Evolutionary conservation across 1,140 invertebrate genomes (phyloP).

Genomic region (Drosophila persimilis): DNA sequence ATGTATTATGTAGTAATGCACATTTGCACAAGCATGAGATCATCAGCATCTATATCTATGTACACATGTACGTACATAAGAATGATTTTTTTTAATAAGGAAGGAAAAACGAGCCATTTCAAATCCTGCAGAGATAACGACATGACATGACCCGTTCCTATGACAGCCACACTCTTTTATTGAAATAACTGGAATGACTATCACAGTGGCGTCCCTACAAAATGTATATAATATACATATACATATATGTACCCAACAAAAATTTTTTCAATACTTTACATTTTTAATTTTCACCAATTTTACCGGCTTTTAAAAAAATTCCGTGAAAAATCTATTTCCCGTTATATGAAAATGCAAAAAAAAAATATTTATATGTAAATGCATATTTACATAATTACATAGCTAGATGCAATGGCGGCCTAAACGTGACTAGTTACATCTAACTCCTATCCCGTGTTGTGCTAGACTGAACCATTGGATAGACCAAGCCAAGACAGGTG

Average conservation of each 20-base stretch:
- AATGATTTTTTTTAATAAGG: neutral
- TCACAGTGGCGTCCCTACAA: too few relatives aligned
- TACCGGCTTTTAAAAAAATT: too few relatives aligned
- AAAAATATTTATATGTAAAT: too few relatives aligned
- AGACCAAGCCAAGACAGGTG: too few relatives aligned
- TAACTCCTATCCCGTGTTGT: neutral
- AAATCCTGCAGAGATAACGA: neutral
- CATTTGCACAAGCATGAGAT: neutral
- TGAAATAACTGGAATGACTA: too few relatives aligned
- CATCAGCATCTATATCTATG: slow-evolving; percentile 12
- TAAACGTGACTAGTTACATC: neutral
- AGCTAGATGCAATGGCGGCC: slow-evolving; percentile 1
- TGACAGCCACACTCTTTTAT: neutral
- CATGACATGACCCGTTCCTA: neutral
- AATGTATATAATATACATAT: neutral
- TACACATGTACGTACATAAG: slow-evolving; percentile 1
- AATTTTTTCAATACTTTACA: too few relatives aligned
- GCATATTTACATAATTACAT: neutral
- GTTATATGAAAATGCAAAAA: too few relatives aligned
- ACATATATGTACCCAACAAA: too few relatives aligned
- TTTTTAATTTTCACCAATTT: too few relatives aligned
- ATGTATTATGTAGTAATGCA: too few relatives aligned
- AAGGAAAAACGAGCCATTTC: neutral
- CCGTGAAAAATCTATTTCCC: too few relatives aligned
- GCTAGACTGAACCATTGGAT: neutral